Base-by-base conservation (phyloP, 2,113 vertebrate genomes). In the Mus spicilegus region DNA sequence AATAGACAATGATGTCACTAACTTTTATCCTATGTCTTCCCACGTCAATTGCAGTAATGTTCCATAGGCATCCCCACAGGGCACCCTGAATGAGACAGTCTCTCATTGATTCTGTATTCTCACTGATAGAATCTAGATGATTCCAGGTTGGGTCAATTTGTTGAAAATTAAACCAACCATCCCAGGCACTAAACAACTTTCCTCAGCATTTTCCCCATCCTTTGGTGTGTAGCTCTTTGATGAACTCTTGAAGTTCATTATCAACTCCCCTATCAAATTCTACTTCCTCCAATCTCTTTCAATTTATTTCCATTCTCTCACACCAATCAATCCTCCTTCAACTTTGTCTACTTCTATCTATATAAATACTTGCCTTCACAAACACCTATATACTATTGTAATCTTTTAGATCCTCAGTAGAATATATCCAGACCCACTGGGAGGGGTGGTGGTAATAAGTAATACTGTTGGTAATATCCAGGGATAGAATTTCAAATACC, bases 401-500 rank as follows among this genome's bases (percentile, higher is more conserved):
- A 54, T 75, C 19, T 19, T 72, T 81, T 46, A 72, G 3, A 30
- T 26, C 10, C 11, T 56, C 26, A 56, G 4, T 16, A 90, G 33
- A 92, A 76, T 22, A 86, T 14, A 58, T 7, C 16, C 26, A 76
- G 28, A 90, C 20, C n/a, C 51, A 9, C 20, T 61, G 7, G 5
- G 36, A 6, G 39, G 14, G 17, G 58, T 11, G 54, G 54, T 13
- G 58, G 58, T 49, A 4, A 17, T 75, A 90, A 33, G 80, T 13
- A 69, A 63, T 36, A 76, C 2, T 39, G 13, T 11, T 54, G 49
- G 78, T 39, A 70, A 67, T 22, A 49, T 54, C 33, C 17, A 76
- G 16, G 0, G 28, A 11, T 30, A 19, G 4, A 5, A 0, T 4
- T 81, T 46, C 13, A 87, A 22, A 14, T 11, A 33, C 9, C 26